These are phyloP conservation scores for Asarcornis scutulata DNA, from an alignment of 2,113 vertebrate genomes.

Conservation along the genomic window DNA sequence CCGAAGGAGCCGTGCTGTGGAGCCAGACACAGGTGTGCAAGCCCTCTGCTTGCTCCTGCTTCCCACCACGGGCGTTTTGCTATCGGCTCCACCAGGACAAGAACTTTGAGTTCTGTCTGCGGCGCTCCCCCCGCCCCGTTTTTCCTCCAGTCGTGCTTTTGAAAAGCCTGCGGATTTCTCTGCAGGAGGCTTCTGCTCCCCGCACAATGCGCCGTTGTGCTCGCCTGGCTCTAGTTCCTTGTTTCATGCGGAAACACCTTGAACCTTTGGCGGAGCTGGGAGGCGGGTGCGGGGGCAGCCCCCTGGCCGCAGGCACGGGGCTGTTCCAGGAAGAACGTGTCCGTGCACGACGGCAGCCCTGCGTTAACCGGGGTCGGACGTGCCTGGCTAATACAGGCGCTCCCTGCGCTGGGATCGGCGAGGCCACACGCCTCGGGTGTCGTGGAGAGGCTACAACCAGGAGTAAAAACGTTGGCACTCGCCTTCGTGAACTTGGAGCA, in stretches of 20 bases:
- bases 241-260: constrained; percentile 49
- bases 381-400: not conserved
- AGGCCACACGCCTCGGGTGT: not conserved
- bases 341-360: not conserved
- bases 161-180: not conserved
- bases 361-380: not conserved
- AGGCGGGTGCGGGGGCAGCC: constrained; percentile 7
- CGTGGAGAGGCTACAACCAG: not conserved
- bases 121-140: not conserved
- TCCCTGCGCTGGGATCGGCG: not conserved
- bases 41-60: not conserved
- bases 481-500: not conserved
- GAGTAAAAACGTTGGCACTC: constrained; percentile 8
- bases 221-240: constrained; percentile 12
- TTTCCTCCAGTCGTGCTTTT: not conserved
- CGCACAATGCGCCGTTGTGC: constrained; percentile 40
- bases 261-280: constrained; percentile 47
- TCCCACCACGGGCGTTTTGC: not conserved
- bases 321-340: not conserved
- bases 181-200: constrained; percentile 12
- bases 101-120: not conserved
- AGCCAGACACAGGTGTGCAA: not conserved
- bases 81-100: not conserved
- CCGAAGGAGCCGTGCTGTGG: not conserved
- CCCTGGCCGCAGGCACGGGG: not conserved